Evolutionary conservation across 2,797 vertebrate species (phyloP).

Genomic region (Philypnodon macrostomus): DNA sequence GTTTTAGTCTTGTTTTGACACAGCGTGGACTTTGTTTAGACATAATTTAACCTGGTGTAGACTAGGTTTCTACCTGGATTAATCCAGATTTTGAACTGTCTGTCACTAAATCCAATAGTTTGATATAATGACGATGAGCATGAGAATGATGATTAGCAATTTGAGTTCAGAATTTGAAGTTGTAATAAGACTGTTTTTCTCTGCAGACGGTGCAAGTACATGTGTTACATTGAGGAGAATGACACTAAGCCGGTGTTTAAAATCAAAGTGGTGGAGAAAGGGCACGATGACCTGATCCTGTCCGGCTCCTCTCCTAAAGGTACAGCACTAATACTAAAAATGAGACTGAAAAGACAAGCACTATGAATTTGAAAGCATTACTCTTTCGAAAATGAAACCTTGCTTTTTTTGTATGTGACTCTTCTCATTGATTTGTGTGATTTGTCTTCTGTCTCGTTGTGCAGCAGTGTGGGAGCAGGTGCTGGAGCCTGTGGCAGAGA

Average conservation of each 20-base stretch:
- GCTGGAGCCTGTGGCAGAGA: slow-evolving; percentile 85
- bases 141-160: too few species aligned
- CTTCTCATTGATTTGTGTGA: not conserved
- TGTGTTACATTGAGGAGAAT: slow-evolving; percentile 88
- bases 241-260: slow-evolving; percentile 82
- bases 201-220: slow-evolving; percentile 85
- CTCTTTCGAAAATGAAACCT: too few species aligned
- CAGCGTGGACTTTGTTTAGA: too few species aligned
- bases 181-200: not conserved
- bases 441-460: not conserved
- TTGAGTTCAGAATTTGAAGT: too few species aligned
- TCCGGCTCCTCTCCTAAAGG: slow-evolving; percentile 87
- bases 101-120: too few species aligned
- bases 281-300: slow-evolving; percentile 86
- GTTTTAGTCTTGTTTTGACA: too few species aligned
- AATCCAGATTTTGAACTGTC: too few species aligned
- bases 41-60: not conserved
- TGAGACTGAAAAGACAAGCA: too few species aligned
- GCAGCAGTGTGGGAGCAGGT: slow-evolving; percentile 95
- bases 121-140: too few species aligned
- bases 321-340: slow-evolving; percentile 41
- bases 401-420: too few species aligned
- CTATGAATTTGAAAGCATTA: too few species aligned
- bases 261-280: slow-evolving; percentile 90
- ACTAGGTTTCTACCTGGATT: too few species aligned